Evolutionary conservation across 1,140 invertebrate species (phyloP).

Genomic region (Nautilus pompilius): DNA sequence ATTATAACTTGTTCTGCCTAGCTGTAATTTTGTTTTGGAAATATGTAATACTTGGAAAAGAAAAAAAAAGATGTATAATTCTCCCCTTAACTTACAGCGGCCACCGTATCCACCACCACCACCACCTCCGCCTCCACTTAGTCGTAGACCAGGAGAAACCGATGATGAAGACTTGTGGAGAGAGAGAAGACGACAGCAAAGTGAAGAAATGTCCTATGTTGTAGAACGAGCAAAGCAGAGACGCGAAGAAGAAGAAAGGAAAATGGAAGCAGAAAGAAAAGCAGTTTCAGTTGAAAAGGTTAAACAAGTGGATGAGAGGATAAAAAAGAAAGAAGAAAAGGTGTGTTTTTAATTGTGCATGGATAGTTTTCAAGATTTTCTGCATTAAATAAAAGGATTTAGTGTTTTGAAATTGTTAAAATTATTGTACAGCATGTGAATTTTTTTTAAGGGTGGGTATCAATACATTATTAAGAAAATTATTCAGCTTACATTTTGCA

Average conservation of each 20-base stretch:
- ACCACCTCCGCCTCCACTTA: conserved; percentile 1
- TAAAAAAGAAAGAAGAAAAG: conserved; percentile 42
- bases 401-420: too few species aligned
- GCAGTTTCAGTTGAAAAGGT: conserved; percentile 64
- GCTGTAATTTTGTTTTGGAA: too few species aligned
- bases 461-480: too few species aligned
- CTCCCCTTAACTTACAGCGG: too few species aligned
- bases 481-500: too few species aligned
- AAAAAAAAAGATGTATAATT: too few species aligned
- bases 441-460: too few species aligned
- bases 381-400: too few species aligned
- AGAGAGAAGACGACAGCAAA: conserved; percentile 65
- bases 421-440: too few species aligned
- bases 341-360: conserved; percentile 9
- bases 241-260: conserved; percentile 78
- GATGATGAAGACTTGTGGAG: conserved; percentile 75
- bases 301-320: conserved; percentile 63
- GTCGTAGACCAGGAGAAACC: conserved; percentile 23
- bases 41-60: too few species aligned
- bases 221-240: conserved; percentile 73
- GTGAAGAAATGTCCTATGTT: conserved; percentile 68
- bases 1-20: too few species aligned
- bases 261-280: conserved; percentile 62
- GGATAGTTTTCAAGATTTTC: not conserved
- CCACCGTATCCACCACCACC: conserved; percentile 8